These are phyloP conservation scores for Semnornis frantzii DNA, from an alignment of 2,113 vertebrate genomes.

Conservation along the genomic window DNA sequence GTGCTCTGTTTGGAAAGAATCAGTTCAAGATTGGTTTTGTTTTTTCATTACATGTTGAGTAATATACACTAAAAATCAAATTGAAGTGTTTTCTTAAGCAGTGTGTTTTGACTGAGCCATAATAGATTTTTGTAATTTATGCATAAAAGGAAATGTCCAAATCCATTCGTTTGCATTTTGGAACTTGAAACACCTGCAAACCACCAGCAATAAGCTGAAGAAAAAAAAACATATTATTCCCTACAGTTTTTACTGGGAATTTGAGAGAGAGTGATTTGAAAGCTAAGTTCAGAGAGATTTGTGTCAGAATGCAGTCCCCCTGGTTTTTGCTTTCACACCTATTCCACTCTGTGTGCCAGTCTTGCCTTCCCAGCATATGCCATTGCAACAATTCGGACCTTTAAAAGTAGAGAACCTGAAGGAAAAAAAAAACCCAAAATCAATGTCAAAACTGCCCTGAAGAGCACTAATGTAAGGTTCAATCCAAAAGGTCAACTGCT, in stretches of 20 bases:
- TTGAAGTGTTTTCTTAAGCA: conserved; percentile 59
- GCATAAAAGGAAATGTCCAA: conserved; percentile 8
- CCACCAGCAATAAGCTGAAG: not conserved
- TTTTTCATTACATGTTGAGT: conserved; percentile 60
- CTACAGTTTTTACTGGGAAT: not conserved
- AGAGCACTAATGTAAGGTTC: not conserved
- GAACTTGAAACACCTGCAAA: not conserved
- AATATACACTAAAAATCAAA: conserved; percentile 63
- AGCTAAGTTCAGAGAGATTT: not conserved
- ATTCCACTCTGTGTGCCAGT: not conserved
- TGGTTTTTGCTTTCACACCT: not conserved
- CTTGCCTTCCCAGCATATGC: not conserved
- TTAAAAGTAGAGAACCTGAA: not conserved
- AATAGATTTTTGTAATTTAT: conserved; percentile 46
- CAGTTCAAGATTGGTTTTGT: conserved; percentile 41
- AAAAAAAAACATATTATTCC: too few relatives aligned
- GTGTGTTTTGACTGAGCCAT: conserved; percentile 46
- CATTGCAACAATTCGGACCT: not conserved
- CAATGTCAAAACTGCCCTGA: not conserved
- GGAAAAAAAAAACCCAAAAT: not conserved
- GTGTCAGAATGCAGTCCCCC: not conserved
- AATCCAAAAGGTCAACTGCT: not conserved
- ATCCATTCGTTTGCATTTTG: not conserved
- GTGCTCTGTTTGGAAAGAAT: conserved; percentile 49
- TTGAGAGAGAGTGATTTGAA: not conserved